phyloP scores from a whole-genome alignment of 2,888 invertebrate species.

The Drosophila putrida region DNA sequence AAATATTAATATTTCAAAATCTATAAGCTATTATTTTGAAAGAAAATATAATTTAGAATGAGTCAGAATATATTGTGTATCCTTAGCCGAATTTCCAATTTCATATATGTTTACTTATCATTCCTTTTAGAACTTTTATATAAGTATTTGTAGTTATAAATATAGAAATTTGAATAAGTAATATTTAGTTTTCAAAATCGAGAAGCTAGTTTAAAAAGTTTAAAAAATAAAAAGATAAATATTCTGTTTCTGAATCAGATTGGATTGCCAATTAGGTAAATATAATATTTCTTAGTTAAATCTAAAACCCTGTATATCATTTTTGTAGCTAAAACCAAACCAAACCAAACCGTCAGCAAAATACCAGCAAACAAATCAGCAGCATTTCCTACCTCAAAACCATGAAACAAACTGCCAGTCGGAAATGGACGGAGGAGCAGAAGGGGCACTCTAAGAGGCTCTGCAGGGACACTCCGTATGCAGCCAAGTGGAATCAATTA shows the following conservation, averaged over 20 bases:
- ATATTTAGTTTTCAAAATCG: neutral
- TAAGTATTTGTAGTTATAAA: neutral
- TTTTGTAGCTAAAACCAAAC: constrained; percentile 1
- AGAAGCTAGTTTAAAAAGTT: neutral
- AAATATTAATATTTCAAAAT: too few relatives aligned
- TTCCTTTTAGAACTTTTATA: neutral
- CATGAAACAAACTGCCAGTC: constrained; percentile 8
- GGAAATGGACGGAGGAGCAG: neutral
- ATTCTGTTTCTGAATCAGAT: too few relatives aligned
- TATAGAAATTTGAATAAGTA: too few relatives aligned
- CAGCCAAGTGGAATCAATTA: constrained; percentile 82
- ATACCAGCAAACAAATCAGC: constrained; percentile 26
- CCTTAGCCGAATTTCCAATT: neutral
- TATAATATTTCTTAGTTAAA: neutral
- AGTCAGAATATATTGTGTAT: neutral
- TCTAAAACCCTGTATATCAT: neutral
- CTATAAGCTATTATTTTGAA: too few relatives aligned
- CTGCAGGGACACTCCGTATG: constrained; percentile 72
- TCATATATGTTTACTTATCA: neutral
- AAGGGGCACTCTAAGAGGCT: constrained; percentile 11
- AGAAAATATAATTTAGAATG: neutral
- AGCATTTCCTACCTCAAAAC: constrained; percentile 44
- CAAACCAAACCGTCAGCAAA: constrained; percentile 20
- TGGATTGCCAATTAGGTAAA: neutral
- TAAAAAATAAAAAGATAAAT: too few relatives aligned